Evolutionary conservation across 92 coral and sea anemone species (phyloP), one percentile per base, ranked within the genome.

Genomic region (Epizoanthus scotinus): DNA sequence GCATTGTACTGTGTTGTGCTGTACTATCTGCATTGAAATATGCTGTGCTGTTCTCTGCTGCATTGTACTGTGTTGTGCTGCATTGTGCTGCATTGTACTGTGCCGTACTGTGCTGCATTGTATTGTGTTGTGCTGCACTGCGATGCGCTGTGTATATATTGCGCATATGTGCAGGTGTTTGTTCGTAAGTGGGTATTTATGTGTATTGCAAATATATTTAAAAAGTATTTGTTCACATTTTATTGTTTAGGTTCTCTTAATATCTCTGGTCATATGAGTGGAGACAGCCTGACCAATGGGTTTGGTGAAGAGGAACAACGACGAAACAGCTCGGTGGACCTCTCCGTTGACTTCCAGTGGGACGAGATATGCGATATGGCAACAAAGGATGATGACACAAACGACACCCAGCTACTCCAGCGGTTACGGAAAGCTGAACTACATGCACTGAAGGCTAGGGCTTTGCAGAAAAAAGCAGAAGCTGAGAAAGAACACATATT

Each of bases 391-490:
- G 68, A 75, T 9, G 20, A 56, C 31, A 9, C 13, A 31, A 34
- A 42, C 7, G 81, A 75, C 47, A 58, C 0, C 17, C 17, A 82
- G 53, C 60, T 89, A 24, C 70, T 67, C 71, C 82, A 85, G 53
- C 90, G 91, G 28, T 68, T 90, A 21, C 84, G 82, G 58, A 70
- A 58, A 61, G 97, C 94, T 22, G 94, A 92, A 65, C 52, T 92
- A 13, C 85, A 78, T 7, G 90, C 91, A 18, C 73, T 92, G 65
- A 92, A 90, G 58, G 97, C 94, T 22, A 90, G 82, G 61, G 97
- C 88, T 5, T 65, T 92, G 64, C 97, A 92, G 66, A 90, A 87
- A 71, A 87, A 93, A 50, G 94, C 94, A 12, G 97, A 92, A 80
- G 92, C 94, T 40, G 90, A 75, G 13, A 92, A 90, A 80, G 90